Base-by-base conservation (phyloP, 2,113 vertebrate genomes). In the Rostratula benghalensis region DNA sequence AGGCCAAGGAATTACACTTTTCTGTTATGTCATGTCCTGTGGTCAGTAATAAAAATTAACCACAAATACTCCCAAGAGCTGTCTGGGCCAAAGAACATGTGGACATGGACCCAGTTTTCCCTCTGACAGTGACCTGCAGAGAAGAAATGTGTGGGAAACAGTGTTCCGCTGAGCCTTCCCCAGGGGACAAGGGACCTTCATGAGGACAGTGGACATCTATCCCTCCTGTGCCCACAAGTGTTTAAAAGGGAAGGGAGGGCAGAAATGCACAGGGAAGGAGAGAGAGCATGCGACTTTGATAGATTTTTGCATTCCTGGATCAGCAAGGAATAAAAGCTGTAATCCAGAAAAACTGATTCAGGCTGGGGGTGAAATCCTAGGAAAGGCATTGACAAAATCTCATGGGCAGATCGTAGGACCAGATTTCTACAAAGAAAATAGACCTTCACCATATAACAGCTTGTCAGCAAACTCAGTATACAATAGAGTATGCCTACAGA, bases 401-500 rank as follows among this genome's bases (percentile, higher is more conserved):
- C 15, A 1, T 12, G 19, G 53, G 45, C 21, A 57, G 59, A 54
- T 67, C 0, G 0, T 10, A 54, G 30, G 65, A 68, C 17, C 31
- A 46, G 35, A 71, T 8, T 79, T 60, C 31, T 71, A 39, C 23
- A 10, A 3, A 63, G 37, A 76, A 88, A 93, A 84, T 3, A 18
- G 2, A 31, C 53, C 39, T 70, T 65, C 37, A 25, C 8, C 9
- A 9, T 33, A 0, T 27, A 76, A 35, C 45, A 91, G 33, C 64
- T 74, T 90, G 56, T 83, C 88, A 94, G 30, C 53, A 89, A n/a
- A 25, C 18, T 43, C 19, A 35, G 18, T 6, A 31, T 19, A 48
- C 10, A 64, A 19, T 1, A 54, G 41, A 65, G 13, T 1, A 0
- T 68, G 35, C 23, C 45, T 70, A 24, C 0, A 1, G 48, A 59